Conservation (phyloP, 37 sponge, comb jelly and placozoan species). For the Ianthella basta region DNA sequence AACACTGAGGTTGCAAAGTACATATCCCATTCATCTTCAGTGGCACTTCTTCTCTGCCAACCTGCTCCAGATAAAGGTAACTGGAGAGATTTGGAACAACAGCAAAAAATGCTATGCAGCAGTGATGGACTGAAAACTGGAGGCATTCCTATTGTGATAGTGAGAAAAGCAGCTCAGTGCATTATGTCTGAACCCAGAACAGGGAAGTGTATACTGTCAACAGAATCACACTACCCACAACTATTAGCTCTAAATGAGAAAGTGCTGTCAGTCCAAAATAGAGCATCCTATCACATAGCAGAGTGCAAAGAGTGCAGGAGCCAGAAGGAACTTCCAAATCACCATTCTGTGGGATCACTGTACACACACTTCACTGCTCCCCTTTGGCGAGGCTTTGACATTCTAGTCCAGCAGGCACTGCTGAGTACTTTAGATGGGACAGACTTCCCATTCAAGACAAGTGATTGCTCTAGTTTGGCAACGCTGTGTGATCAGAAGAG, state of each 20-base stretch:
- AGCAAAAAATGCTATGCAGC: too few species aligned
- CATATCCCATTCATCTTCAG: background rate
- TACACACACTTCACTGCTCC: conserved; percentile 81
- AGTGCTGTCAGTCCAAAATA: background rate
- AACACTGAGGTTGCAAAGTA: conserved; percentile 46
- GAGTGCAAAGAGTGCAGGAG: too few species aligned
- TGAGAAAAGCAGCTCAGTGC: too few species aligned
- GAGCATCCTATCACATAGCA: conserved; percentile 35
- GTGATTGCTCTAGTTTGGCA: background rate
- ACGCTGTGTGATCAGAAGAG: background rate
- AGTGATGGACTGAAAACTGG: too few species aligned
- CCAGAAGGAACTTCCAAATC: background rate
- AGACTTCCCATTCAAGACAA: background rate
- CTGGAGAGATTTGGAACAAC: background rate
- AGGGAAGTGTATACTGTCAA: conserved; percentile 7
- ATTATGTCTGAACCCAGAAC: background rate
- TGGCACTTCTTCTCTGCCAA: conserved; percentile 50
- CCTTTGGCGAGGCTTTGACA: conserved; percentile 60
- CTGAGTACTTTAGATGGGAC: background rate
- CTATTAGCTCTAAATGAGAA: conserved; percentile 19
- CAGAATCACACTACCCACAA: conserved; percentile 48
- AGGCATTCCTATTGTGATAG: too few species aligned
- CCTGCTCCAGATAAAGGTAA: conserved; percentile 29
- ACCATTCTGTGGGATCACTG: background rate
- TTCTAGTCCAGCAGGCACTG: conserved; percentile 52